phyloP scores from a whole-genome alignment of 2,113 vertebrate genomes.

The Indicator maculatus region DNA sequence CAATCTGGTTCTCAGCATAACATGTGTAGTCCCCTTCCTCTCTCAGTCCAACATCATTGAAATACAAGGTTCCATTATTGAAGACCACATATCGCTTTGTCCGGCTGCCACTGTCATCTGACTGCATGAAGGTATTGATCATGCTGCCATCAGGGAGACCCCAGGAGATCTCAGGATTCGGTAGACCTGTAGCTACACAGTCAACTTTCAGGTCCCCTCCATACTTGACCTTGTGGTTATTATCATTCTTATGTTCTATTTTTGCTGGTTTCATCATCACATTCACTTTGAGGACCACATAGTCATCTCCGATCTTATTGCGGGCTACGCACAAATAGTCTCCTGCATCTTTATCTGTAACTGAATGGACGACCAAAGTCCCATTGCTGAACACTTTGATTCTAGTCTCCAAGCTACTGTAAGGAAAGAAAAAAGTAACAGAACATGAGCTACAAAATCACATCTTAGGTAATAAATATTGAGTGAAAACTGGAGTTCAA shows the following conservation, averaged over 20 bases:
- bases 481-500: neutral
- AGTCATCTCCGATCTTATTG: slow-evolving; percentile 89
- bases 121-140: slow-evolving; percentile 82
- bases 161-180: slow-evolving; percentile 91
- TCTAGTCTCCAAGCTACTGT: slow-evolving; percentile 81
- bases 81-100: slow-evolving; percentile 87
- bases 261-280: slow-evolving; percentile 88
- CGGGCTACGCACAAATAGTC: slow-evolving; percentile 91
- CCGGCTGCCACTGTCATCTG: slow-evolving; percentile 72
- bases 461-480: neutral
- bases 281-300: slow-evolving; percentile 78
- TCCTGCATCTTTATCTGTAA: slow-evolving; percentile 87
- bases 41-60: slow-evolving; percentile 85
- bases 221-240: slow-evolving; percentile 80
- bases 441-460: neutral
- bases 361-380: slow-evolving; percentile 79
- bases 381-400: slow-evolving; percentile 87
- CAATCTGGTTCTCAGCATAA: slow-evolving; percentile 89
- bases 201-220: slow-evolving; percentile 88
- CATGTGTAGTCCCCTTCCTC: slow-evolving; percentile 93
- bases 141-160: slow-evolving; percentile 89
- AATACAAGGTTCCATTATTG: slow-evolving; percentile 89
- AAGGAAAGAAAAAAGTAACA: neutral
- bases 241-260: slow-evolving; percentile 82
- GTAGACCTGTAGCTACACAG: slow-evolving; percentile 90